Conservation (phyloP, 1,140 invertebrate species). For the Diachasmimorpha longicaudata region DNA sequence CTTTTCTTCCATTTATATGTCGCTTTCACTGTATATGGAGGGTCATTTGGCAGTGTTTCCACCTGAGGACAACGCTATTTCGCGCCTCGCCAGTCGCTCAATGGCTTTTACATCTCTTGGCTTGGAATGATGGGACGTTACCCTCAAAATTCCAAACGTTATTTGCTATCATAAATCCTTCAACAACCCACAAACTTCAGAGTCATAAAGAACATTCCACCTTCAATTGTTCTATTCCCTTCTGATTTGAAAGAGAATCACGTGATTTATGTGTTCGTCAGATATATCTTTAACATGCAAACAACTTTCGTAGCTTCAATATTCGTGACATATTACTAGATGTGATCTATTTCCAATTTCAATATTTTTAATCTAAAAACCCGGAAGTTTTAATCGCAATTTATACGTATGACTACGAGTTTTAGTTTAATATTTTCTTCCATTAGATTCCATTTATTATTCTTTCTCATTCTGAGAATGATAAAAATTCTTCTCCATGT, state of each 20-base stretch:
- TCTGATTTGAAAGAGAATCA: background rate
- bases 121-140: slow-evolving; percentile 1
- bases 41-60: background rate
- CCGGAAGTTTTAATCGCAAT: no score
- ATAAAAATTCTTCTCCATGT: background rate
- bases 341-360: background rate
- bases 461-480: slow-evolving; percentile 6
- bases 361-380: no score
- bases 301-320: background rate
- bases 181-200: background rate
- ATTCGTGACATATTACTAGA: background rate
- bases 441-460: no score
- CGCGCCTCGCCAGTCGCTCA: slow-evolving; percentile 12
- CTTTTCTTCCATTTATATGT: background rate
- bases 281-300: slow-evolving; percentile 3
- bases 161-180: slow-evolving; percentile 7
- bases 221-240: background rate
- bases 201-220: background rate
- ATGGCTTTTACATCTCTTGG: slow-evolving; percentile 9
- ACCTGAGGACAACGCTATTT: slow-evolving; percentile 22
- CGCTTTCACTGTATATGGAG: background rate
- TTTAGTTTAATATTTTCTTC: no score
- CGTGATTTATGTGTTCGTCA: background rate
- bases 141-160: slow-evolving; percentile 12
- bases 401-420: no score